Base-by-base conservation (phyloP, 1,140 invertebrate genomes). In the Caenorhabditis inopinata region DNA sequence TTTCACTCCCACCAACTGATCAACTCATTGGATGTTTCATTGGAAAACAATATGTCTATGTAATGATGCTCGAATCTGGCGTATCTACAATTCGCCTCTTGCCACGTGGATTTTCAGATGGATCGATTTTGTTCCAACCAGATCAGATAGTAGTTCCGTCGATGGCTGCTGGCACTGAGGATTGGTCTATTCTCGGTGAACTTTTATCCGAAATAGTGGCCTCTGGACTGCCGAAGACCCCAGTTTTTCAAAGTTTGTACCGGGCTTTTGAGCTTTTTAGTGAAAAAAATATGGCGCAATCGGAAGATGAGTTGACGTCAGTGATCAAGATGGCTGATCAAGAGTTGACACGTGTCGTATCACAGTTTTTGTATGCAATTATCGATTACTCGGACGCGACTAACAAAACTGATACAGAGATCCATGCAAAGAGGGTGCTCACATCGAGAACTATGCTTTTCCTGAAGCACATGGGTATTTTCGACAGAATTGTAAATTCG, bases 361-460 rank as follows among this genome's bases (percentile, higher is more conserved):
- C 32, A 11, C 58, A 68, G 21, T 68, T 68, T 25, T 32, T 68
- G 2, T 42, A 11, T n/a, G 58, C 58, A 16, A 38, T 68, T 21
- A 68, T 68, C 7, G 58, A 68, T 29, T 68, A 68, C 23, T 68
- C 58, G 58, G 58, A 68, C 38, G 58, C 58, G 16, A 32, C 58
- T 12, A 68, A 68, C 58, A 68, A 68, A 21, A 68, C 32, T 9
- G 32, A 68, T n/a, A 68, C 58, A 5, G 58, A 68, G 32, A n/a
- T 68, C 5, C 58, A 68, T 32, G 58, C 58, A 9, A 68, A 68
- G n/a, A 4, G 32, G 38, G 58, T 68, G 1, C 32, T 68, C 1
- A 68, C 58, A 9, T 38, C 58, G 2, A 68, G 58, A 68, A 16
- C 38, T 6, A 35, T 16, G 12, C 58, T 68, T 0, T 68, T 68